phyloP scores from a whole-genome alignment of 2,113 vertebrate species.

The Orientallactaga bullata region DNA sequence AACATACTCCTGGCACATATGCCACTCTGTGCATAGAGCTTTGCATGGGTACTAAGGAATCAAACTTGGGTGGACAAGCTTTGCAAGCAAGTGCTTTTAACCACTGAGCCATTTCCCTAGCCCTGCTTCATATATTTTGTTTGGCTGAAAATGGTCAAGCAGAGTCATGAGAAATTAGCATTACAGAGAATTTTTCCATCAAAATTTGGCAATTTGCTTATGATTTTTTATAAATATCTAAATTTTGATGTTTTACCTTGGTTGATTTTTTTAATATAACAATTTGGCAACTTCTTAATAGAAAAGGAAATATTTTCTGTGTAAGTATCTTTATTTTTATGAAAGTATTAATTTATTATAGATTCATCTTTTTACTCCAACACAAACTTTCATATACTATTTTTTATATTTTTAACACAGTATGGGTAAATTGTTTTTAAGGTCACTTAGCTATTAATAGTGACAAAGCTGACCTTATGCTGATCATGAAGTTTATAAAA shows the following conservation, averaged over 20 bases:
- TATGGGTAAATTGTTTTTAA: not conserved
- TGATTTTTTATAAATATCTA: not conserved
- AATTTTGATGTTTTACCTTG: not conserved
- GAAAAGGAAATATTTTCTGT: not conserved
- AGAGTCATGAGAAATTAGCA: not conserved
- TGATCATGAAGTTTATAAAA: constrained; percentile 53
- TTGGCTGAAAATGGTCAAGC: not conserved
- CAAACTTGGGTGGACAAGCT: no score
- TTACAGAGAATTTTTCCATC: not conserved
- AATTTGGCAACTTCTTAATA: not conserved
- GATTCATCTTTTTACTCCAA: not conserved
- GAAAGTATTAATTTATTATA: constrained; percentile 13
- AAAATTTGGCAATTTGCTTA: not conserved
- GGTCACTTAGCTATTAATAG: not conserved
- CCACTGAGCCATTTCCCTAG: no score
- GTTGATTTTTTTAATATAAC: not conserved
- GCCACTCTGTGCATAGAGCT: no score
- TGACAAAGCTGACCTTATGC: constrained; percentile 38
- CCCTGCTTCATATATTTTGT: not conserved
- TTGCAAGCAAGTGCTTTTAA: no score
- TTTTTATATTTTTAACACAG: constrained; percentile 8
- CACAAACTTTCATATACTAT: not conserved
- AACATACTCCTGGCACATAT: no score
- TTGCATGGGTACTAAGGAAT: no score
- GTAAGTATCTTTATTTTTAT: constrained; percentile 5